Base-by-base conservation (phyloP, 2,797 vertebrate genomes). In the Craterocephalus amniculus region DNA sequence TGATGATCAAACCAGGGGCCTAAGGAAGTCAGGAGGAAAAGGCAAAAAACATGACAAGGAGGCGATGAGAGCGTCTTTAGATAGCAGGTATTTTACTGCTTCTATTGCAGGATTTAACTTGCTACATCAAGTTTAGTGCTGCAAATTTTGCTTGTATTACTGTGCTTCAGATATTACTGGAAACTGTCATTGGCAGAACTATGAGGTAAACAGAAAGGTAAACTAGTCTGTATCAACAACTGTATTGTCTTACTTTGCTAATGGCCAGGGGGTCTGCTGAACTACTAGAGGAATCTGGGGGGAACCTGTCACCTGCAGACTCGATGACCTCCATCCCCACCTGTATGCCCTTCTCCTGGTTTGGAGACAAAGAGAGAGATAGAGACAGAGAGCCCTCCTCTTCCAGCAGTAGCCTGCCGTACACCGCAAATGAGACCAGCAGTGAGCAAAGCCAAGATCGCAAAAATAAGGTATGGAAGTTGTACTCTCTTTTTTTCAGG, bases 301-400 rank as follows among this genome's bases (percentile, higher is more conserved):
- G 95, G 69, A 96, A 96, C 74, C 69, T 96, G 0, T 97, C 96
- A n/a, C 95, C 96, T 18, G 94, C 97, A 6, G 97, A 96, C 48
- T 97, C 97, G 0, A 94, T 97, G 92, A 94, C 95, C 2, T 96
- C 97, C 72, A 94, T 95, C 79, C 97, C 96, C n/a, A 97, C 96
- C 40, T 98, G 97, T 65, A 97, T 98, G 95, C 96, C 97, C 63
- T 98, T 98, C 90, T 96, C 95, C 83, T 97, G 96, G 96, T 98
- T 97, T 83, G 95, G 96, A 79, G 96, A 97, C 88, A 95, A 93
- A 80, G 96, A 96, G 67, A 93, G 90, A 73, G 96, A 97, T 68
- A 92, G 93, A 69, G 96, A 97, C 72, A 92, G 94, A 73, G 96
- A 97, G 83, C 96, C 95, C 1, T 96, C 95, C 1, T 94, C 95